phyloP scores from a whole-genome alignment of 2,888 invertebrate genomes.

The Drosophila subsilvestris region DNA sequence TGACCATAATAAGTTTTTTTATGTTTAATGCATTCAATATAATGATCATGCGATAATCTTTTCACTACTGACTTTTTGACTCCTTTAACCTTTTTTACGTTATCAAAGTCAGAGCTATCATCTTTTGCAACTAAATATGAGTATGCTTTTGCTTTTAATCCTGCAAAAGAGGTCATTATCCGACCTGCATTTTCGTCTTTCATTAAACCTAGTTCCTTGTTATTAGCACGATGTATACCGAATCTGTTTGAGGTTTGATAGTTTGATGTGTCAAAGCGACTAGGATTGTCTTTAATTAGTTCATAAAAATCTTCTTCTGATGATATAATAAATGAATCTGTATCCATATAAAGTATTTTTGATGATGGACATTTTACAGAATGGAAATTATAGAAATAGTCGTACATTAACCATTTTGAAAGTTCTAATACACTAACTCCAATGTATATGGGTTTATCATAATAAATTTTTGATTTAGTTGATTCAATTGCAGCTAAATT shows the following conservation, averaged over 20 bases:
- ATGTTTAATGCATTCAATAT: conserved; percentile 1
- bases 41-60: neutral
- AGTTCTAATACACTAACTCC: conserved; percentile 1
- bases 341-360: conserved; percentile 1
- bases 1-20: conserved; percentile 4
- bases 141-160: neutral
- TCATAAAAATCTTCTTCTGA: neutral
- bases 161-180: conserved; percentile 2
- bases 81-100: neutral
- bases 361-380: neutral
- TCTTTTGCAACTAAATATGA: neutral
- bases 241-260: neutral
- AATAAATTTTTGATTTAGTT: neutral
- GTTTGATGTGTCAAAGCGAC: neutral
- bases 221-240: neutral
- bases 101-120: neutral
- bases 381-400: conserved; percentile 12
- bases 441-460: conserved; percentile 7
- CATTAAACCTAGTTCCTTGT: neutral
- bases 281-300: neutral
- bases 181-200: neutral
- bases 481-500: conserved; percentile 3
- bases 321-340: neutral
- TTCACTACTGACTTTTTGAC: neutral
- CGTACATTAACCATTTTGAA: conserved; percentile 16